A percentile compares a stretch with the other conserved stretches of the same genome.
These are phyloP conservation scores for Hyperoplus immaculatus DNA, from an alignment of 2,797 vertebrate genomes.

Conservation along the genomic window DNA sequence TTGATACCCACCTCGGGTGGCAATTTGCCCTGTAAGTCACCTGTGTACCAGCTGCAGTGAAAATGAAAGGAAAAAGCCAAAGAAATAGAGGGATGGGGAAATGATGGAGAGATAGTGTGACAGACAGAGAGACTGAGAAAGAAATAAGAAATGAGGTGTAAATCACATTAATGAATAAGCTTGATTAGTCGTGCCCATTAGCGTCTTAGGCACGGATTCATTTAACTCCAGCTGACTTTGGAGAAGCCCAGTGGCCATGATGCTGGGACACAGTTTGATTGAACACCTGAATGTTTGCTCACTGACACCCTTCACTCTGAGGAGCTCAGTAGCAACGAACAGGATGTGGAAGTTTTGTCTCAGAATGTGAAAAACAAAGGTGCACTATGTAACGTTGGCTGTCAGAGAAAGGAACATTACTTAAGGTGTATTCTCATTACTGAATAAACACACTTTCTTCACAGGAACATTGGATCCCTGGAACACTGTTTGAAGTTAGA, in stretches of 20 bases:
- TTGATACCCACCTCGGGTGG: constrained; percentile 61
- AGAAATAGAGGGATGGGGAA: constrained; percentile 2
- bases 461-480: too few relatives aligned
- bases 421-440: too few relatives aligned
- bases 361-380: constrained; percentile 18
- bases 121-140: constrained; percentile 36
- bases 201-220: constrained; percentile 56
- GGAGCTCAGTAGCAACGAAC: not conserved
- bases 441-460: too few relatives aligned
- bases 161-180: constrained; percentile 74
- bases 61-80: constrained; percentile 46
- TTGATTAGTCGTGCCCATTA: constrained; percentile 72
- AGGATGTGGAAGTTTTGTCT: constrained; percentile 18
- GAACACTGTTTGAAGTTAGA: too few relatives aligned
- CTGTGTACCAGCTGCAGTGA: constrained; percentile 48
- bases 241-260: constrained; percentile 41
- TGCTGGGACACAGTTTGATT: constrained; percentile 52
- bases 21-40: constrained; percentile 68
- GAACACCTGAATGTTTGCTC: constrained; percentile 62
- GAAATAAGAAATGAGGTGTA: constrained; percentile 54
- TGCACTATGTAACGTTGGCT: too few relatives aligned
- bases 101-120: constrained; percentile 19
- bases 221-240: constrained; percentile 63
- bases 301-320: constrained; percentile 34
- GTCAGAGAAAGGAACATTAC: not conserved